phyloP scores from a whole-genome alignment of 2,888 invertebrate genomes.

The Hybos culiciformis region DNA sequence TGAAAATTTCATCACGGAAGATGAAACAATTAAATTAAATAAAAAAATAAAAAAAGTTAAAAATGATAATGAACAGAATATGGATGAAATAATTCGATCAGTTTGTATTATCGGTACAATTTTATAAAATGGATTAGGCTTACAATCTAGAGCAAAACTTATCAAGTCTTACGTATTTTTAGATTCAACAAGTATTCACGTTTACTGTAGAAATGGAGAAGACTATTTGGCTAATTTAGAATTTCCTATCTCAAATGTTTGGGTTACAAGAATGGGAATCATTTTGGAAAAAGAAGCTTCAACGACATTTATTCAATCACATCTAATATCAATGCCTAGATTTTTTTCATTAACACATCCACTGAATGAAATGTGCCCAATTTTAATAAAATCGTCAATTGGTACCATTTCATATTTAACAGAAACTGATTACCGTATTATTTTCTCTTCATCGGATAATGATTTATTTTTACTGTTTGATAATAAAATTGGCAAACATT shows the following conservation, averaged over 20 bases:
- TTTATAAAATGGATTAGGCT: no score
- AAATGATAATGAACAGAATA: not conserved
- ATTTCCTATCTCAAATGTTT: constrained; percentile 64
- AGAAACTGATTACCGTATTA: constrained; percentile 48
- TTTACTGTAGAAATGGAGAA: constrained; percentile 66
- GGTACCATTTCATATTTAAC: constrained; percentile 46
- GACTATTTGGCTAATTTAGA: constrained; percentile 72
- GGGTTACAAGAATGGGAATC: constrained; percentile 76
- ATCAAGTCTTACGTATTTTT: constrained; percentile 4
- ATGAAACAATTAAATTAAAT: constrained; percentile 32
- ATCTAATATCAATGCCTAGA: constrained; percentile 48
- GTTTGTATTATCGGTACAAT: no score
- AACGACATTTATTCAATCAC: constrained; percentile 26
- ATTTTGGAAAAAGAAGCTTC: constrained; percentile 59
- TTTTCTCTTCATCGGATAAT: constrained; percentile 62
- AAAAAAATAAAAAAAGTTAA: not conserved
- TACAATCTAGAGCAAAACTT: no score
- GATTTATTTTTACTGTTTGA: constrained; percentile 75
- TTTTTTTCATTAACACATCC: constrained; percentile 82
- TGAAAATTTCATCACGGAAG: constrained; percentile 39
- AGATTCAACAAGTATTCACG: constrained; percentile 61
- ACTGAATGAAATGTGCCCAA: constrained; percentile 78
- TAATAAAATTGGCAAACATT: constrained; percentile 60
- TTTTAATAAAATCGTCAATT: constrained; percentile 53
- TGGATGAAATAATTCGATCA: not conserved